These are phyloP conservation scores for Serinus canaria DNA, from an alignment of 2,113 vertebrate genomes.

Conservation along the genomic window DNA sequence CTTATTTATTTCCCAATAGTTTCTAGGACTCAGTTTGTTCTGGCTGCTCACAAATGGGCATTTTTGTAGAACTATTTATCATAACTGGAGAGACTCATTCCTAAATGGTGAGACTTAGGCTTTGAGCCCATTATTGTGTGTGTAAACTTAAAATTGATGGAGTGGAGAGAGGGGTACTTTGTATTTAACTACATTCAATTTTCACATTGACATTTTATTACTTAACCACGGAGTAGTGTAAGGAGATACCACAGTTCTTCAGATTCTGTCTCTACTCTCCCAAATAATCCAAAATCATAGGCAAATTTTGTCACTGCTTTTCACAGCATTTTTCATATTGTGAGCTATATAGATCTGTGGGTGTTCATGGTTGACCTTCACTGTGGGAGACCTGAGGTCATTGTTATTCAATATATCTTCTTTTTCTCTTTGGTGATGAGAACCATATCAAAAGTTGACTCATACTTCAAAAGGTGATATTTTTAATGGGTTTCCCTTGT, in stretches of 20 bases:
- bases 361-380: background rate
- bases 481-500: background rate
- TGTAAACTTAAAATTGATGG: background rate
- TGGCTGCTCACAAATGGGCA: background rate
- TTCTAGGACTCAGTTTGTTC: background rate
- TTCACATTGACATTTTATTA: background rate
- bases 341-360: background rate
- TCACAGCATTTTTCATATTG: background rate
- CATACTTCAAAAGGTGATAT: background rate
- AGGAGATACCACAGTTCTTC: background rate
- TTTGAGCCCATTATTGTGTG: background rate
- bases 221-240: background rate
- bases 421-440: background rate
- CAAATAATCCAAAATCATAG: background rate
- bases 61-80: background rate
- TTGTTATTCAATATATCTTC: background rate
- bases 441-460: background rate
- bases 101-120: background rate
- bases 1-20: background rate
- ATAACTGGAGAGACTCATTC: background rate
- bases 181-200: background rate
- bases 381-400: background rate
- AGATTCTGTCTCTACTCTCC: background rate
- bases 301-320: background rate
- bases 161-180: background rate